Conservation (phyloP, 1,140 invertebrate genomes). For the Diuraphis noxia region DNA sequence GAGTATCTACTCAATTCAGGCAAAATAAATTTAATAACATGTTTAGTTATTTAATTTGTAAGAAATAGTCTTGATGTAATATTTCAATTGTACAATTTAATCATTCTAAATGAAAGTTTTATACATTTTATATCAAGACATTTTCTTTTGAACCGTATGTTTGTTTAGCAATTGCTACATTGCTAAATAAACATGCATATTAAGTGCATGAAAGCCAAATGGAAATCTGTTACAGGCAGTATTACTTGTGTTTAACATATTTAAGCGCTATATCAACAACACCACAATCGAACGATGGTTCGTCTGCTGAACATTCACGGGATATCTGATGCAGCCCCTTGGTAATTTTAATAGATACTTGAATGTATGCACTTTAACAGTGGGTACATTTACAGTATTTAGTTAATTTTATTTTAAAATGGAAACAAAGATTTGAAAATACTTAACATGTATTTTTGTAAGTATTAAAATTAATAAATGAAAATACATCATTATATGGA, state of each 20-base stretch:
- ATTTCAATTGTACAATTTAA: background rate
- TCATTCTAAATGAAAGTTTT: background rate
- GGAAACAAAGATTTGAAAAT: constrained; percentile 4
- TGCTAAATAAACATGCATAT: constrained; percentile 38
- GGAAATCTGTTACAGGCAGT: constrained; percentile 49
- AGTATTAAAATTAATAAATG: constrained; percentile 20
- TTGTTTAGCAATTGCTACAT: constrained; percentile 7
- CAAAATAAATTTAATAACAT: background rate
- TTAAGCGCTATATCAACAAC: constrained; percentile 40
- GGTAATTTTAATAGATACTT: constrained; percentile 47
- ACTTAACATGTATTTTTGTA: constrained; percentile 10
- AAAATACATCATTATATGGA: constrained; percentile 5
- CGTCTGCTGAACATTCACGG: constrained; percentile 27
- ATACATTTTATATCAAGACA: background rate
- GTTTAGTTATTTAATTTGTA: background rate
- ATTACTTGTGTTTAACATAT: constrained; percentile 48
- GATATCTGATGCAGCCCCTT: constrained; percentile 38
- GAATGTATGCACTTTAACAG: background rate
- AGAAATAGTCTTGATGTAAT: background rate
- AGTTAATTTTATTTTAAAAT: constrained; percentile 34
- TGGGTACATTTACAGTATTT: constrained; percentile 44
- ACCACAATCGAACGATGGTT: constrained; percentile 38
- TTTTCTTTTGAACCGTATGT: constrained; percentile 10
- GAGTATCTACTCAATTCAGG: background rate
- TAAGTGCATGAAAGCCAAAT: constrained; percentile 51